Percentiles rank a stretch among this genome's conserved stretches.
Evolutionary conservation across 2,113 vertebrate genomes (phyloP).

Genomic region (Phoenicopterus ruber): DNA sequence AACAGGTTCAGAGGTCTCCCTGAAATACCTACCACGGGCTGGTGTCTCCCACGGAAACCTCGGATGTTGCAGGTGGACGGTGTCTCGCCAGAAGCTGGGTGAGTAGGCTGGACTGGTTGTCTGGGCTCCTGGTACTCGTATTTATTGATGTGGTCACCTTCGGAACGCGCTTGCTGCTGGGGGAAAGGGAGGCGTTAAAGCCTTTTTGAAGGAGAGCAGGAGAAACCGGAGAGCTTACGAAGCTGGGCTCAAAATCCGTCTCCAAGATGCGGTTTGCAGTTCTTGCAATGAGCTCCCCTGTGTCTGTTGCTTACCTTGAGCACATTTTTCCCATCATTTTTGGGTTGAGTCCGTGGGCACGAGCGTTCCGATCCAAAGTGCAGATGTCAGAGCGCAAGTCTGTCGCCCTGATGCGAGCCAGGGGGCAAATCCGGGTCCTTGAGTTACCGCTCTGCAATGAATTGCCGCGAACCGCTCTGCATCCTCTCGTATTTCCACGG

Average conservation of each 20-base stretch:
- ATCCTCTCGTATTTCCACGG: not conserved
- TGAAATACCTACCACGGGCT: not conserved
- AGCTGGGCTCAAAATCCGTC: not conserved
- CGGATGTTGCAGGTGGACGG: not conserved
- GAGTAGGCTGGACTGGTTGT: not conserved
- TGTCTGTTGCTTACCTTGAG: not conserved
- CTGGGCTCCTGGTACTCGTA: not conserved
- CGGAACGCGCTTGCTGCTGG: not conserved
- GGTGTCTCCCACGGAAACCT: not conserved
- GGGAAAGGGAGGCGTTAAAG: not conserved
- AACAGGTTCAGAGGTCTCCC: not conserved
- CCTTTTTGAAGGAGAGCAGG: not conserved
- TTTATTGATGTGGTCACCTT: not conserved
- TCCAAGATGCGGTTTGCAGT: not conserved
- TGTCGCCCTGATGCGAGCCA: not conserved
- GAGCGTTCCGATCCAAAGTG: not conserved
- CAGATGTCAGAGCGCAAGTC: not conserved
- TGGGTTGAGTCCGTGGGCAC: not conserved
- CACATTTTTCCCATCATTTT: not conserved
- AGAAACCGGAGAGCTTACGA: not conserved
- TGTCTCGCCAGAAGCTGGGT: not conserved
- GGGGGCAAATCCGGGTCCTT: not conserved
- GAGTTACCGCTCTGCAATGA: not conserved
- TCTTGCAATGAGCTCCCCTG: not conserved
- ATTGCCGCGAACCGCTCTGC: not conserved